Evolutionary conservation across 2,113 vertebrate genomes (phyloP), one percentile per base, ranked within the genome.

Genomic region (Nothocercus julius): DNA sequence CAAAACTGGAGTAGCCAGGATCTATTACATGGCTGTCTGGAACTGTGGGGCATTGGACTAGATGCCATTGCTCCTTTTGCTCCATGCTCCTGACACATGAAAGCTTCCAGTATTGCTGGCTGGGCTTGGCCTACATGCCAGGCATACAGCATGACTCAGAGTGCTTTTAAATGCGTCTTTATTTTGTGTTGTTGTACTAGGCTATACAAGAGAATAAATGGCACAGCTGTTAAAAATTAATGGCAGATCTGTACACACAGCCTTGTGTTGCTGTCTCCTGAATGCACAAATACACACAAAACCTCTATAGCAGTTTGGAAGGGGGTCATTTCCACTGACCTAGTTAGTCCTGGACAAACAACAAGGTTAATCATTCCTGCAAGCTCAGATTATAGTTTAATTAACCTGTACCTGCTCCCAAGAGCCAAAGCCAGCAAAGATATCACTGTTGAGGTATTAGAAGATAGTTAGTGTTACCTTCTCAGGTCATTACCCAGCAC

Each of bases 301-400:
- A 19, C 9, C 53, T 21, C 70, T 92, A 45, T 14, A 5, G 0
- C 53, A 13, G 44, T 2, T 0, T 1, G 53, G 47, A 70, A 54
- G 49, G 59, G 36, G 51, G 47, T 4, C 49, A 25, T 85, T 89
- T 74, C n/a, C 82, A 56, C 27, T n/a, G 62, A 38, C 63, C 42
- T 70, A 80, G 82, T 80, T 93, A 92, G 87, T 92, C 25, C 84
- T 90, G 68, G 74, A 89, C 67, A 87, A 95, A 66, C 89, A 85
- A 77, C 27, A 4, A 63, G 66, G 14, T 75, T 75, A 67, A 82
- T 89, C 49, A 59, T 45, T 32, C 47, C 51, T 87, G 59, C 51
- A 76, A 56, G 56, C 49, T 83, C 72, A 38, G 68, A 79, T 91
- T 85, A 58, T 34, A 70, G 67, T 59, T 95, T 85, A 87, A 87